Conservation (phyloP, 2,797 vertebrate species). For the Chloroceryle inda region DNA sequence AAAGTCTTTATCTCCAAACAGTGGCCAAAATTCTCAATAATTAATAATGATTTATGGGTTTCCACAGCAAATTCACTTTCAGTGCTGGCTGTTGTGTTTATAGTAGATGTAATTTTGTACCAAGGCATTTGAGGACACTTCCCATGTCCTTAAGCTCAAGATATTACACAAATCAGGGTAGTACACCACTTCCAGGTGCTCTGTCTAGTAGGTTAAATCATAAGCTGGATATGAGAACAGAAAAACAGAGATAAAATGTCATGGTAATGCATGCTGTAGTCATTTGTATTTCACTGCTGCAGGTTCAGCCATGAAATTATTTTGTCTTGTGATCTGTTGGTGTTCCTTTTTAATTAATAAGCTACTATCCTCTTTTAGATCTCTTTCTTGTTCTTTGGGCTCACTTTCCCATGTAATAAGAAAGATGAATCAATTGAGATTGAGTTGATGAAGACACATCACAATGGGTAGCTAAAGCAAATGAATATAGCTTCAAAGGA, state of each 20-base stretch:
- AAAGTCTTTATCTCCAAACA: not conserved
- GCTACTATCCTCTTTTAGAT: not conserved
- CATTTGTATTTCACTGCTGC: not conserved
- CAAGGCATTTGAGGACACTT: not conserved
- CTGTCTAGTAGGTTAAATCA: not conserved
- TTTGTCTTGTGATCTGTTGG: not conserved
- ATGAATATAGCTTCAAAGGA: not conserved
- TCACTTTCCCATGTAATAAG: not conserved
- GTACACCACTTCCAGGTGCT: not conserved
- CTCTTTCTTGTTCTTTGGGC: not conserved
- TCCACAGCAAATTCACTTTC: not conserved
- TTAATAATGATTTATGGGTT: not conserved
- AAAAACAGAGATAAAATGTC: not conserved
- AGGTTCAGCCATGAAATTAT: not conserved
- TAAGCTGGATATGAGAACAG: not conserved
- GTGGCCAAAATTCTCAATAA: not conserved
- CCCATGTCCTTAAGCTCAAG: not conserved
- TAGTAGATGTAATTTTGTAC: not conserved
- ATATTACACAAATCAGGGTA: not conserved
- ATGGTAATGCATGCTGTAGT: not conserved
- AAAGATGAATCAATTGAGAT: slow-evolving; percentile 4
- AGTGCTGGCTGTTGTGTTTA: not conserved
- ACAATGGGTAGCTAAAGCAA: not conserved
- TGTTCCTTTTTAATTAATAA: not conserved
- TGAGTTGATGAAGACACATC: not conserved